Evolutionary conservation across 2,888 invertebrate genomes (phyloP), one percentile per base, ranked within the genome.

Genomic region (Thereva unica): DNA sequence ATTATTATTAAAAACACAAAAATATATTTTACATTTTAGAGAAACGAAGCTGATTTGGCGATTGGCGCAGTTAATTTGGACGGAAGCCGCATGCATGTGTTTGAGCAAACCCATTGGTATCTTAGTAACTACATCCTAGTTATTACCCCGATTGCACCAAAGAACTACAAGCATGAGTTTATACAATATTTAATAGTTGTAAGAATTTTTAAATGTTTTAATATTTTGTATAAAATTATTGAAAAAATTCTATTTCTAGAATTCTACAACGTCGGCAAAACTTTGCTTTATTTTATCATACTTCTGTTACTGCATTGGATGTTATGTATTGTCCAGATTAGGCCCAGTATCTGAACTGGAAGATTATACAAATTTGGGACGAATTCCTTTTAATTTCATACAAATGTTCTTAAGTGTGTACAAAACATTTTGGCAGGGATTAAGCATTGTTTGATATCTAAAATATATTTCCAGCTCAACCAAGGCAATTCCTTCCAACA

Each of bases 21-120:
- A 35, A 37, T 1, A 0, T 4, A 5, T 37, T 52, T 52, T 40
- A n/a, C 5, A 4, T 57, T 54, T 7, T 23, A 69, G 69, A 52
- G 67, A 8, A 45, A 67, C 40, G 59, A 67, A 55, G 67, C 57
- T 1, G 69, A 69, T 52, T 52, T 69, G 47, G 67, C 67, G 49
- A 64, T 69, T n/a, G 69, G 69, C 10, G 67, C 64, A 10, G 61
- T 69, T 8, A 64, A 67, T 23, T n/a, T 67, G 44, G 65, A 69
- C 37, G 34, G 23, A n/a, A n/a, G 44, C 44, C 40, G 67, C 5
- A 10, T 38, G 5, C 55, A 40, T 45, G 23, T 53, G 4, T 69
- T 69, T 61, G 69, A 69, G 6, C 8, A 59, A 41, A 55, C 44
- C n/a, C 41, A 50, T 35, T 69, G 67, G 69, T 69, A 61, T 59